Conservation (phyloP, 2,888 invertebrate genomes). For the Priocnemis perturbator region DNA sequence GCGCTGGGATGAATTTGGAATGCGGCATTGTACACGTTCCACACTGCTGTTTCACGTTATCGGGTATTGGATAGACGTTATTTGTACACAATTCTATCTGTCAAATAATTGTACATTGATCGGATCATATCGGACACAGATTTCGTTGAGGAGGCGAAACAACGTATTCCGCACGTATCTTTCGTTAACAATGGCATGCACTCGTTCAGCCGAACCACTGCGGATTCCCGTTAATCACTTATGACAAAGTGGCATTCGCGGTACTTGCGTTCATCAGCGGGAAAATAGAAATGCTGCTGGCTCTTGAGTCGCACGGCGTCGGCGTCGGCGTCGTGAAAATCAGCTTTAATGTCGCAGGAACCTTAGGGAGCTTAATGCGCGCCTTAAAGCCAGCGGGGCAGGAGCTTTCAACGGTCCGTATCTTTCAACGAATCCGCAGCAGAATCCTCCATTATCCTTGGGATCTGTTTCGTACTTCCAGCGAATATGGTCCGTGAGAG, state of each 20-base stretch:
- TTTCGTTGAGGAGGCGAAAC: too few species aligned
- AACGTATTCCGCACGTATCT: too few species aligned
- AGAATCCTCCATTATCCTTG: conserved; percentile 31
- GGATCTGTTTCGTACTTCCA: conserved; percentile 24
- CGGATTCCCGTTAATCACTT: conserved; percentile 24
- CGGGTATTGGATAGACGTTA: too few species aligned
- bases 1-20: too few species aligned
- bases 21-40: too few species aligned
- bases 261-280: not conserved
- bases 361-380: conserved; percentile 32
- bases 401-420: conserved; percentile 25
- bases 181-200: too few species aligned
- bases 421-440: conserved; percentile 21
- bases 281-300: conserved; percentile 14
- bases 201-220: too few species aligned
- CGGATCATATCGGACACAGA: too few species aligned
- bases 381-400: conserved; percentile 27
- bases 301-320: conserved; percentile 27
- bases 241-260: conserved; percentile 34
- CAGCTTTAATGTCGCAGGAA: conserved; percentile 33
- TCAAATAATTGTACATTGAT: too few species aligned
- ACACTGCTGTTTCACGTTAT: too few species aligned
- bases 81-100: too few species aligned
- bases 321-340: conserved; percentile 33
- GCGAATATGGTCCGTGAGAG: conserved; percentile 16